Evolutionary conservation across 2,113 vertebrate genomes (phyloP), one percentile per base, ranked within the genome.

Genomic region (Gobio gobio): DNA sequence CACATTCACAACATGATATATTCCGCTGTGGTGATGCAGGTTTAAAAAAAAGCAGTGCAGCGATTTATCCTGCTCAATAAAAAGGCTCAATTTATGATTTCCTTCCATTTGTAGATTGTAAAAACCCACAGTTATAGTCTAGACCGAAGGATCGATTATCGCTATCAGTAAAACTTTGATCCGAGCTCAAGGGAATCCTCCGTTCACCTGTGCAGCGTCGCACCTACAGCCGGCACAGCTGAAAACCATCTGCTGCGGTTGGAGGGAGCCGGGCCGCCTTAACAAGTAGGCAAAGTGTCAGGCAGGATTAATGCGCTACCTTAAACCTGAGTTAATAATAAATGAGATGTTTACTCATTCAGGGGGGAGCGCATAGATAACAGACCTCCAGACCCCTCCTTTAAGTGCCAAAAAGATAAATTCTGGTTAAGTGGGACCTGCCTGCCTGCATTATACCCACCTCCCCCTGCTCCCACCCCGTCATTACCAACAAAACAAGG

Each of bases 311-410:
- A 95, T 95, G 94, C 89, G 89, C 94, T 93, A 94, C 95, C 94
- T 95, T 95, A 95, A 94, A 95, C 94, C 93, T 94, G 93, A 95
- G 95, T 95, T 95, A 95, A 95, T 95, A 95, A 95, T 95, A 95
- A 95, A 95, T 95, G 94, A 94, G 92, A 93, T 95, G 95, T 95
- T 95, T 95, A 95, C 94, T 94, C 93, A 92, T 94, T 94, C 91
- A 93, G 93, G 93, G 93, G 94, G 94, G 93, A 94, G 93, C 93
- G 93, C 94, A 95, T 94, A 94, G 94, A 95, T 95, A 95, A 95
- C 93, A 85, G 92, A 87, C 83, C 92, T 93, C 92, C 93, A 91
- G 93, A 91, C 92, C 94, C 93, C 94, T 94, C 94, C 94, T 93
- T 92, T 93, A 92, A 92, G 93, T 94, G 95, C 93, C 94, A 94